A percentile compares a stretch with the other conserved stretches of the same genome.
Evolutionary conservation across 2,113 vertebrate species (phyloP).

Genomic region (Bothrops jararaca): DNA sequence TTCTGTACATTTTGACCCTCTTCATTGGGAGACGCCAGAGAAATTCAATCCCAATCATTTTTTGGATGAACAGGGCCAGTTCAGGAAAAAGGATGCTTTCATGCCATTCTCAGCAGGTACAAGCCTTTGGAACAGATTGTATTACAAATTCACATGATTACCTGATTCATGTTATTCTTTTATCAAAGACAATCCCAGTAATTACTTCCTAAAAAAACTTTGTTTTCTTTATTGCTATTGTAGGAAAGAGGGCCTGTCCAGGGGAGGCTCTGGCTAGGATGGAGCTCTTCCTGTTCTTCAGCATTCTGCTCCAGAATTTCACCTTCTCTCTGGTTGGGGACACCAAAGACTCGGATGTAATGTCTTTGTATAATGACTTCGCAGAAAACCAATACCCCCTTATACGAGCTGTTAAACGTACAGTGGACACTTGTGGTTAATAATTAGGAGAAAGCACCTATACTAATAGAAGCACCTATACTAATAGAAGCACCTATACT

Average conservation of each 20-base stretch:
- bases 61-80: constrained; percentile 63
- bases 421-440: not conserved
- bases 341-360: not conserved
- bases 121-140: not conserved
- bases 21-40: constrained; percentile 66
- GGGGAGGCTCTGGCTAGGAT: constrained; percentile 57
- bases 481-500: too few relatives aligned
- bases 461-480: not conserved
- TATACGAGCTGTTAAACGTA: constrained; percentile 16
- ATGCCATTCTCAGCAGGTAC: constrained; percentile 71
- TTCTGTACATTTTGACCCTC: constrained; percentile 47
- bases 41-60: constrained; percentile 71
- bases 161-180: not conserved
- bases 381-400: rapidly evolving
- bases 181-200: not conserved
- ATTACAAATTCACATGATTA: not conserved
- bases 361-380: not conserved
- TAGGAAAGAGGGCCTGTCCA: constrained; percentile 59
- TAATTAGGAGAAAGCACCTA: rapidly evolving
- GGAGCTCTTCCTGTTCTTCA: constrained; percentile 62
- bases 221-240: not conserved
- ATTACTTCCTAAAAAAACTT: not conserved
- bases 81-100: constrained; percentile 65
- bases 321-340: constrained; percentile 14
- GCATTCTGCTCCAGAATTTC: constrained; percentile 57